Evolutionary conservation across 2,797 vertebrate species (phyloP).

Genomic region (Champsocephalus esox): DNA sequence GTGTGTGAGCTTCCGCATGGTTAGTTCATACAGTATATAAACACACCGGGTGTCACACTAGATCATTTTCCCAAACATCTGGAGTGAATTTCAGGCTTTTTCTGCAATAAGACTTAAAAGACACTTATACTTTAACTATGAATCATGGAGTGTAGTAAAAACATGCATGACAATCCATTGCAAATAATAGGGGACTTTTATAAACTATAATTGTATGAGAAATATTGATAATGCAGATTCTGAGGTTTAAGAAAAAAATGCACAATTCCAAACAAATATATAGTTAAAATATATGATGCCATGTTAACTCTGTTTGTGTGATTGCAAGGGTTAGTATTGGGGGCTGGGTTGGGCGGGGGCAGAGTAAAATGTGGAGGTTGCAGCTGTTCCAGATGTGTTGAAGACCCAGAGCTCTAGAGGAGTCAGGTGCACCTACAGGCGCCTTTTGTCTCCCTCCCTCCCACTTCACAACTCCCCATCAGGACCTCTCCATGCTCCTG

Average conservation of each 20-base stretch:
- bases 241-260: constrained; percentile 7
- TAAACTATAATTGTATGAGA: neutral
- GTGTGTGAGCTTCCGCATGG: constrained; percentile 24
- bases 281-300: neutral
- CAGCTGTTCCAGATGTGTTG: constrained; percentile 15
- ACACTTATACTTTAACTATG: neutral
- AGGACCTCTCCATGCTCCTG: constrained; percentile 8
- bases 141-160: neutral
- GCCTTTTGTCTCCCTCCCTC: constrained; percentile 13
- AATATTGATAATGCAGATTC: neutral
- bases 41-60: constrained; percentile 35
- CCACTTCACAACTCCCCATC: constrained; percentile 16
- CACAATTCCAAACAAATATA: neutral
- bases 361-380: constrained; percentile 11
- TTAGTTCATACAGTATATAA: constrained; percentile 17
- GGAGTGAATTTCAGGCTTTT: constrained; percentile 17
- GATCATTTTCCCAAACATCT: constrained; percentile 47
- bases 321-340: neutral
- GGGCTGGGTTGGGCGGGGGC: neutral
- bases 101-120: neutral
- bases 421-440: constrained; percentile 25
- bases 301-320: neutral
- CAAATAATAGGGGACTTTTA: neutral
- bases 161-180: neutral
- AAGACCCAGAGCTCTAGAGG: neutral